Base-by-base conservation (phyloP, 2,888 invertebrate genomes). In the Tetragonula carbonaria region DNA sequence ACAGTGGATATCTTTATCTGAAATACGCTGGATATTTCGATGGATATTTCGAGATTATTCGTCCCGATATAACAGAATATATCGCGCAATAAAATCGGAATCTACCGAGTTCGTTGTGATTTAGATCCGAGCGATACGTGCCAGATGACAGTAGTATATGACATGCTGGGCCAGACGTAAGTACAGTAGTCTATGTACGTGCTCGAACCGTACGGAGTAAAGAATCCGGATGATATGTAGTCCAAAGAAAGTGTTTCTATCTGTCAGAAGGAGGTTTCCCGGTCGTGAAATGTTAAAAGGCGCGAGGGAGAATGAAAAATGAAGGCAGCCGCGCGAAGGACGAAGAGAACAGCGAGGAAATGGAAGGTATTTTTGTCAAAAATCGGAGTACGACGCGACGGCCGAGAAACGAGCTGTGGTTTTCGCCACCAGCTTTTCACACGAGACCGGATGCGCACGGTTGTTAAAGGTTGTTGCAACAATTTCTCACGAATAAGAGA, bases 401-500 rank as follows among this genome's bases (percentile, higher is more conserved):
- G 2, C 18, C 13, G 68, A 18, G 38, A 50, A 4, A 62, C 62
- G 62, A 23, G 16, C 4, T 8, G 50, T 4, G n/a, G 59, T 5
- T 45, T 3, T 18, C 11, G 18, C 72, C 4, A 45, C 11, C 23
- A 11, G 57, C n/a, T 50, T 5, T 45, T 28, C 45, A 23, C 16
- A 2, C 11, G 51, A 63, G 13, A 53, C 33, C 6, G 8, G 21
- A 18, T 11, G 18, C 2, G 5, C 6, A 53, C 21, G 21, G 11
- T 74, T 74, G 76, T 53, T 63, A 65, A 62, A 18, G 62, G n/a
- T 14, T 62, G 45, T 45, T 28, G 8, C 16, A 28, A n/a, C 77
- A 18, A 74, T 77, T 70, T 81, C 50, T 77, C 83, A 53, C 6
- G 11, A 33, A 21, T 28, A 13, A 53, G 83, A 74, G 28, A 51